Evolutionary conservation across 2,888 invertebrate species (phyloP), one percentile per base, ranked within the genome.

Genomic region (Acanthosoma haemorrhoidale): DNA sequence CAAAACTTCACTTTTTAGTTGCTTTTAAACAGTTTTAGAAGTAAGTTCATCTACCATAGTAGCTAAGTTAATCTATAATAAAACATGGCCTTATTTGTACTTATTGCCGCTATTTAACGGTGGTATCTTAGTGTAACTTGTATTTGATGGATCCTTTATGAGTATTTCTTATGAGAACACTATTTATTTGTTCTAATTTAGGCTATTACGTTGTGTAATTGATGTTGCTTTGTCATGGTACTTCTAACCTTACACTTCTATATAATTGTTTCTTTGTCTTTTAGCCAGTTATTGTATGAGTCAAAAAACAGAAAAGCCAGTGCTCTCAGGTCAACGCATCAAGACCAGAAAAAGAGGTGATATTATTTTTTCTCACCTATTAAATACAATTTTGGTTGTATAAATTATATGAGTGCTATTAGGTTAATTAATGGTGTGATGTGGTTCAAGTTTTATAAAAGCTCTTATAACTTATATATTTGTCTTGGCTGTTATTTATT

Each of bases 231-330:
- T 57, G 67, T 67, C 67, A 67, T 67, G 41, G 57, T 57, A 51
- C 16, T 21, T 31, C 2, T 67, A 67, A 67, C 67, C 67, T 67
- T 51, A 16, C 43, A 16, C 8, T 32, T 57, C 16, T 32, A 8
- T 51, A 43, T 70, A 72, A 72, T 34, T 43, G 18, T 75, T 77
- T 72, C 80, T 81, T 81, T 74, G 81, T 77, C 77, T 86, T 87
- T 76, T 85, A 90, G 90, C 88, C 87, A 88, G 87, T 87, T 87
- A 87, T 95, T 96, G 94, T 95, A 96, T 96, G 96, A 96, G 94
- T 96, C 96, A 96, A 88, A 96, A 96, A 92, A 92, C 90, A 89
- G 96, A 96, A 94, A 95, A 96, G 93, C 96, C 96, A 90, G 92
- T 95, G 89, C 88, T 96, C 90, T 95, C 95, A 90, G 96, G 96